Base-by-base conservation (phyloP, 1,140 invertebrate species). In the Diabrotica virgifera region DNA sequence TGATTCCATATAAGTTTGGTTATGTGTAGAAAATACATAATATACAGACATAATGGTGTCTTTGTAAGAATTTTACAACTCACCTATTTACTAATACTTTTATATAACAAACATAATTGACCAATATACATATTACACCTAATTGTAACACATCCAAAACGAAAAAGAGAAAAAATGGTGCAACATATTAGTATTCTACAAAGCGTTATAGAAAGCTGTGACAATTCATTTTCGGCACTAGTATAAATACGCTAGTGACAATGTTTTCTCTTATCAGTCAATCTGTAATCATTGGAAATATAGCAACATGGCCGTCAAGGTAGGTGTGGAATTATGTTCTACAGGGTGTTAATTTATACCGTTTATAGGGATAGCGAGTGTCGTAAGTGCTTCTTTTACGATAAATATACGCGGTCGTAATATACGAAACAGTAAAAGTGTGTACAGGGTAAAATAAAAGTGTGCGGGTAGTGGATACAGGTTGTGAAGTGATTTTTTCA, bases 151-250 rank as follows among this genome's bases (percentile, higher is more conserved):
- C n/a, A 8, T n/a, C n/a, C 8, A 46, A 10, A 46, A 46, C 8
- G 40, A 10, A 46, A 46, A 46, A 46, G 40, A 46, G n/a, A 59
- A 59, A 59, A 59, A 13, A 59, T 59, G 40, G 40, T 59, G 58
- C 58, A 59, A 59, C 46, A 37, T 14, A 59, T 59, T 59, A 59
- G 46, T 59, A 59, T 59, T 59, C 58, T 59, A 59, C 58, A 59
- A 13, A 59, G 58, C 58, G 6, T 59, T 12, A 50, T 59, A 59
- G 58, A 59, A 59, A 59, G 58, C 40, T 50, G 37, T 59, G 10
- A 59, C 58, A 50, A 59, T 40, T 59, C 40, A 59, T 14, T 59
- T 59, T 51, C 36, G 58, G 58, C 58, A 11, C 40, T 46, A 50
- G 11, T 59, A 59, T 59, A 59, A 59, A 59, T 50, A 38, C 58